Evolutionary conservation across 2,113 vertebrate species (phyloP).

Genomic region (Siniperca chuatsi): DNA sequence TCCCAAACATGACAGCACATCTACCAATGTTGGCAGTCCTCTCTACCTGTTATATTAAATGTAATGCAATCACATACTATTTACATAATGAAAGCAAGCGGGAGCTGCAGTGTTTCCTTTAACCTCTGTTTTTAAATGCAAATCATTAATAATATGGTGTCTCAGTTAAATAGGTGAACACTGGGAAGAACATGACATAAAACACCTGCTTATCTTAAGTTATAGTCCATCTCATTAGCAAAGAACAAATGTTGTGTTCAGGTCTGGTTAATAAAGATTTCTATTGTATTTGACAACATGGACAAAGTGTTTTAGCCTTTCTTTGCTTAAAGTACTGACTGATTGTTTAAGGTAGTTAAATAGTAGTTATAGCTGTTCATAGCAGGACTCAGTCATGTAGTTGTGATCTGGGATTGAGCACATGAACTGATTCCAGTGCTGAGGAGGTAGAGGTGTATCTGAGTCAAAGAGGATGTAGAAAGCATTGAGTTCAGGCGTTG

Average conservation of each 20-base stretch:
- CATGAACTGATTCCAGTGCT: too few relatives aligned
- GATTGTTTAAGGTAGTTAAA: not conserved
- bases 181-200: not conserved
- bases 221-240: not conserved
- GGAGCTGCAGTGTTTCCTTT: not conserved
- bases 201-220: conserved; percentile 10
- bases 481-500: too few relatives aligned
- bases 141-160: not conserved
- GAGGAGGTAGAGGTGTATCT: too few relatives aligned
- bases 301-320: not conserved
- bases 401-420: too few relatives aligned
- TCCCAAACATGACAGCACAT: not conserved
- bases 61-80: rapidly evolving
- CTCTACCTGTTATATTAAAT: not conserved
- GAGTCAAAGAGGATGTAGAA: too few relatives aligned
- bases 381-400: too few relatives aligned
- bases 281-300: conserved; percentile 55
- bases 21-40: not conserved
- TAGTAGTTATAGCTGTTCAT: too few relatives aligned
- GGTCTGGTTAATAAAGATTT: conserved; percentile 59
- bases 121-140: not conserved
- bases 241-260: conserved; percentile 28
- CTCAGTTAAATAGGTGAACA: not conserved
- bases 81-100: not conserved
- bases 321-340: not conserved